Evolutionary conservation across 2,113 vertebrate species (phyloP).

Genomic region (Isurus oxyrinchus): DNA sequence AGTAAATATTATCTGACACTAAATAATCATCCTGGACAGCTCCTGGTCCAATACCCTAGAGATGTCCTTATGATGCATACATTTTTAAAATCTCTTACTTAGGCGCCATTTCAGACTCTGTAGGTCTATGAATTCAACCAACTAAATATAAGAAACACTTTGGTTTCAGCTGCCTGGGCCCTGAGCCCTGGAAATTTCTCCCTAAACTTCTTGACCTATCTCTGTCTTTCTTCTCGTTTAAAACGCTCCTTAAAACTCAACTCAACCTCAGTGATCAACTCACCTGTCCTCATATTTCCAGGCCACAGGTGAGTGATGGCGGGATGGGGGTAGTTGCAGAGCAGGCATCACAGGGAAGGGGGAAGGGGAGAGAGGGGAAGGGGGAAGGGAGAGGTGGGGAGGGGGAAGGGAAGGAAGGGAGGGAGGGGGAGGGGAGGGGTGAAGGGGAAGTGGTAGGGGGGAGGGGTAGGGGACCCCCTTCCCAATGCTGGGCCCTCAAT

Average conservation of each 20-base stretch:
- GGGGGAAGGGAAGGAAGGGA: too few relatives aligned
- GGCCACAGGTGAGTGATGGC: too few relatives aligned
- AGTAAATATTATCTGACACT: background rate
- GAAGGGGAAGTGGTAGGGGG: too few relatives aligned
- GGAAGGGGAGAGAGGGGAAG: too few relatives aligned
- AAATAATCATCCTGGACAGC: background rate
- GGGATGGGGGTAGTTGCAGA: too few relatives aligned
- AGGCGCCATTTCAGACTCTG: background rate
- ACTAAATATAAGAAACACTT: background rate
- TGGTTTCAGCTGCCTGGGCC: background rate
- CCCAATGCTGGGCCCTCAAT: too few relatives aligned
- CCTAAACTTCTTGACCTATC: background rate
- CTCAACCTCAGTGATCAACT: background rate
- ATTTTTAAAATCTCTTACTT: background rate
- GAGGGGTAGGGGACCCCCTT: too few relatives aligned
- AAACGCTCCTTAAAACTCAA: background rate
- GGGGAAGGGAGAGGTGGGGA: too few relatives aligned
- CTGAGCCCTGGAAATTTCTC: background rate
- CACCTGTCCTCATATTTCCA: background rate
- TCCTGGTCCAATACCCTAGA: background rate
- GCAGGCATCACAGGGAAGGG: too few relatives aligned
- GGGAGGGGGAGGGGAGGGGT: too few relatives aligned
- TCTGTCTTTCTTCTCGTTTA: background rate
- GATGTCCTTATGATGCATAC: background rate
- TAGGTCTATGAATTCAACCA: background rate